phyloP scores from a whole-genome alignment of 2,888 invertebrate genomes.

The Coremacera marginata region DNA sequence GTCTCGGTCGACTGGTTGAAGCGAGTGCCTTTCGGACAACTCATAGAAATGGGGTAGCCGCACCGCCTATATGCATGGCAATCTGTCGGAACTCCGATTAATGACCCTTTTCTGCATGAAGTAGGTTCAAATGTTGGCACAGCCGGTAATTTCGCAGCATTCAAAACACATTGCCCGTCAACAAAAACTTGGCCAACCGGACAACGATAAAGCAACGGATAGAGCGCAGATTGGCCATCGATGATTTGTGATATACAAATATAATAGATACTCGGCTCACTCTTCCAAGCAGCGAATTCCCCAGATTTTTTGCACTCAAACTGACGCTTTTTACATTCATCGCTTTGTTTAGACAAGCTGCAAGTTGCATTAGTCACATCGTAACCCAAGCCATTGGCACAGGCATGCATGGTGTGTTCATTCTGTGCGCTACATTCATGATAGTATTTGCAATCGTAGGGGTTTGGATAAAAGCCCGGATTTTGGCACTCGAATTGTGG shows the following conservation, averaged over 20 bases:
- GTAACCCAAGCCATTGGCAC: slow-evolving; percentile 56
- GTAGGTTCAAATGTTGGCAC: not conserved
- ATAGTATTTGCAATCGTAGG: slow-evolving; percentile 63
- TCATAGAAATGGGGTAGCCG: slow-evolving; percentile 16
- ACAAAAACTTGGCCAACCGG: slow-evolving; percentile 53
- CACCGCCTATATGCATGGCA: slow-evolving; percentile 45
- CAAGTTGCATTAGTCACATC: slow-evolving; percentile 55
- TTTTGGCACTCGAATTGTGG: slow-evolving; percentile 57
- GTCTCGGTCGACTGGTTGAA: slow-evolving; percentile 42
- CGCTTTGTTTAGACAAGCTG: slow-evolving; percentile 48
- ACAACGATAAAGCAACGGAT: slow-evolving; percentile 60
- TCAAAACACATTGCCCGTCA: slow-evolving; percentile 42
- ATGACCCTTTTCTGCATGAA: not conserved
- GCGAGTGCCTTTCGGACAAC: slow-evolving; percentile 49
- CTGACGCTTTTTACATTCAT: slow-evolving; percentile 53
- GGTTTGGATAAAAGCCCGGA: slow-evolving; percentile 61
- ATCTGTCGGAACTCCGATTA: slow-evolving; percentile 32
- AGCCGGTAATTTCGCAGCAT: not conserved
- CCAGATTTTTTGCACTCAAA: slow-evolving; percentile 56
- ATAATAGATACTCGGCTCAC: slow-evolving; percentile 58
- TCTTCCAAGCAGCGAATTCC: slow-evolving; percentile 56
- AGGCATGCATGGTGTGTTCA: slow-evolving; percentile 51
- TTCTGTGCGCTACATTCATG: slow-evolving; percentile 58
- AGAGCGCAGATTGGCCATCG: slow-evolving; percentile 44
- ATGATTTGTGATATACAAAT: slow-evolving; percentile 53